Evolutionary conservation across 2,113 vertebrate species (phyloP).

Genomic region (Ophthalmolycus amberensis): DNA sequence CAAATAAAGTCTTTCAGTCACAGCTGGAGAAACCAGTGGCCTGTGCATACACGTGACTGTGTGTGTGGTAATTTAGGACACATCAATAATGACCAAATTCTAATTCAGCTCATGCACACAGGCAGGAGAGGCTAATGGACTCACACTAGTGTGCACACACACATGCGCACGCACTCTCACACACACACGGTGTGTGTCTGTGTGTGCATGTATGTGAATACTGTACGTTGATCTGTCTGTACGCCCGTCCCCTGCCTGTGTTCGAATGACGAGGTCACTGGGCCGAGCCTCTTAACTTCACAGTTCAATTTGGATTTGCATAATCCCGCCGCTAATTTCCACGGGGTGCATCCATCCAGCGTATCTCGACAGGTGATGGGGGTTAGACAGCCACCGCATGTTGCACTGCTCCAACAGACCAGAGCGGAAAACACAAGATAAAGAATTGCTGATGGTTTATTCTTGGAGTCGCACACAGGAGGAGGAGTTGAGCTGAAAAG

Average conservation of each 20-base stretch:
- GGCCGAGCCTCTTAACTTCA: slow-evolving; percentile 73
- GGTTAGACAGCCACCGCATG: slow-evolving; percentile 68
- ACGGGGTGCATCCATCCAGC: slow-evolving; percentile 56
- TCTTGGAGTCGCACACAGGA: slow-evolving; percentile 8
- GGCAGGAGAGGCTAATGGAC: slow-evolving; percentile 45
- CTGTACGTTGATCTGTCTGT: slow-evolving; percentile 36
- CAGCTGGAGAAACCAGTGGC: slow-evolving; percentile 61
- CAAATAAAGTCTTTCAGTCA: slow-evolving; percentile 22
- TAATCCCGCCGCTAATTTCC: slow-evolving; percentile 78
- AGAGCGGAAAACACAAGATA: slow-evolving; percentile 11
- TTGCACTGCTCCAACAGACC: slow-evolving; percentile 49
- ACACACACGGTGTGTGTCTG: not conserved
- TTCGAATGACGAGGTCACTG: slow-evolving; percentile 74
- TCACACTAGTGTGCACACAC: slow-evolving; percentile 6
- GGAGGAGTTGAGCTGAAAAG: not conserved
- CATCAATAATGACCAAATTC: slow-evolving; percentile 76
- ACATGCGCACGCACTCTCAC: no score
- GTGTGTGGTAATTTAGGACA: slow-evolving; percentile 55
- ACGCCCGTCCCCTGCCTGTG: slow-evolving; percentile 25
- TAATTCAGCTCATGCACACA: slow-evolving; percentile 75
- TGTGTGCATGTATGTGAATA: slow-evolving; percentile 6
- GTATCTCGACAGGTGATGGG: slow-evolving; percentile 73
- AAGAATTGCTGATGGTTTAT: slow-evolving; percentile 20
- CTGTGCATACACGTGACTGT: slow-evolving; percentile 34
- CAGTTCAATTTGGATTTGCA: slow-evolving; percentile 82